A percentile compares a stretch with the other conserved stretches of the same genome.
phyloP scores from a whole-genome alignment of 2,113 vertebrate species.

The Pelodiscus sinensis region DNA sequence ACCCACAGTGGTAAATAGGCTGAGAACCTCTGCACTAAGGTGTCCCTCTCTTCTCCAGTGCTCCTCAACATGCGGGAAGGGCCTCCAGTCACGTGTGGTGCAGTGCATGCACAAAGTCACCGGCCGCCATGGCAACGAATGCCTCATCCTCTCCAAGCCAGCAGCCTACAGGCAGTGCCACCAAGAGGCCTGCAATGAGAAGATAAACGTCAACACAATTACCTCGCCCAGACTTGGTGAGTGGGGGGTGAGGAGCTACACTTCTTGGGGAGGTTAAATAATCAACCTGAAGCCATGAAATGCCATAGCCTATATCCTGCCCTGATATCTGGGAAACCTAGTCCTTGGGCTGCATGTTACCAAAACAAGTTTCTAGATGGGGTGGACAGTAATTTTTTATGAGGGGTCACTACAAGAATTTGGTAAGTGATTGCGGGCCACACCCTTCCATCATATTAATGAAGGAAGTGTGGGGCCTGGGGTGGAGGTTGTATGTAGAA shows the following conservation, averaged over 20 bases:
- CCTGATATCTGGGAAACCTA: background rate
- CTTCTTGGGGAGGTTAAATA: background rate
- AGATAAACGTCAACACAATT: conserved; percentile 93
- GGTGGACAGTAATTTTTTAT: no score
- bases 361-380: background rate
- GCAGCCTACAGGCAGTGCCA: conserved; percentile 92
- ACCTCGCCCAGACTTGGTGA: conserved; percentile 95
- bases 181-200: conserved; percentile 89
- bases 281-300: background rate
- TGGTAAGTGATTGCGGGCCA: no score
- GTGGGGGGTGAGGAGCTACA: conserved; percentile 23
- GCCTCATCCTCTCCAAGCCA: conserved; percentile 84
- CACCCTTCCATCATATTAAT: no score
- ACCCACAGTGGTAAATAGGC: background rate
- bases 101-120: conserved; percentile 98
- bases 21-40: background rate
- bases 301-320: background rate
- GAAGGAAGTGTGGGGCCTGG: no score
- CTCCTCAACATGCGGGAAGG: conserved; percentile 93
- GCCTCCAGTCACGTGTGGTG: conserved; percentile 95
- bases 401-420: no score
- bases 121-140: conserved; percentile 93
- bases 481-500: no score
- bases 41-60: conserved; percentile 82
- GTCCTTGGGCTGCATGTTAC: background rate